Evolutionary conservation across 2,797 vertebrate species (phyloP), one percentile per base, ranked within the genome.

Genomic region (Vipera ursinii): DNA sequence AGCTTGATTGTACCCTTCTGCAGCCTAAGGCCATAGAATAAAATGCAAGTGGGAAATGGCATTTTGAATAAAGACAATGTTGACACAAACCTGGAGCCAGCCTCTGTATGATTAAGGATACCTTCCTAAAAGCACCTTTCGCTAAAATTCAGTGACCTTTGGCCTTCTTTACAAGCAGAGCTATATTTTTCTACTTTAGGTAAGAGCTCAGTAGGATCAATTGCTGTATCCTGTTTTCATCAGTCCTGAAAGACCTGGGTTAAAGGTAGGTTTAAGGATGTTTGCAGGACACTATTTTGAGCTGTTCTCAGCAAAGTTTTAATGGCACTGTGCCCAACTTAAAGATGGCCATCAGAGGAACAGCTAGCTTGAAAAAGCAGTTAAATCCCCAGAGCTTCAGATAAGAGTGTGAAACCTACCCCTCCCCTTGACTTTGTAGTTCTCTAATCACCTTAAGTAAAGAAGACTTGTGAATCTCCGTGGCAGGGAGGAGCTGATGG

Each of bases 401-500:
- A 69, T 86, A 86, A 65, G 44, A 91, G 65, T 15, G 1, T 51
- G 48, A 90, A 82, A 92, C 73, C 14, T 38, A 17, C 12, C 48
- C 14, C 20, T 0, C 0, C 9, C 88, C 2, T 88, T 20, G 82
- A 89, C 92, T 93, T 78, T n/a, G 26, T 89, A 95, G 94, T 92
- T 96, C 94, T 86, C 94, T 93, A 94, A 94, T 91, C 90, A 82
- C 14, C 48, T 48, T 38, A 0, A 88, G 60, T 22, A 20, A 91
- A 93, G 91, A 90, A 65, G 78, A 86, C 86, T 20, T 57, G 93
- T 22, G 95, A 94, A 95, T 91, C 90, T 87, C 89, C 89, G 61
- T 24, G 89, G 60, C 93, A 94, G 96, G 95, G 96, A 94, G 89
- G 93, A 65, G 91, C 94, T 95, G 92, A 61, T 55, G 94, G 96